Evolutionary conservation across 2,888 invertebrate genomes (phyloP), one percentile per base, ranked within the genome.

Genomic region (Philaethria dido): DNA sequence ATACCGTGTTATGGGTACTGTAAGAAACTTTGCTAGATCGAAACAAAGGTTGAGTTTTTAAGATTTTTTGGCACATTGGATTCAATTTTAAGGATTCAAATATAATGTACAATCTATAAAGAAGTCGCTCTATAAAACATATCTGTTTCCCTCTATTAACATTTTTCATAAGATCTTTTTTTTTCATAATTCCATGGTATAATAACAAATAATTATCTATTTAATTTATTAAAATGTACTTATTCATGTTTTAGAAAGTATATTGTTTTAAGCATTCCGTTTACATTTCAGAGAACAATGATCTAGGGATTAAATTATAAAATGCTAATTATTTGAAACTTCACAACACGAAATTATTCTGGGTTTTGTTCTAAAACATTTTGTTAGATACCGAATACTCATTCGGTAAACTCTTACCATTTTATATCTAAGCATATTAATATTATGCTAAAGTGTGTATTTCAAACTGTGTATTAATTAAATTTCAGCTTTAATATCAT

Each of bases 321-420:
- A 47, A 60, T 60, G 44, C 45, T 45, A 47, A 60, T 60, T 45
- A 47, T 18, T 60, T 47, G 20, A 60, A 33, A 66, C 16, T 25
- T 20, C 39, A 18, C 36, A 59, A 45, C 22, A 52, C 16, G 16
- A 52, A 52, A 52, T 68, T 52, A 45, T 60, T 59, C 57, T 54
- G 42, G 48, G 42, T 33, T 52, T 33, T 36, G 44, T 63, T 63
- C 57, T 42, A 66, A 64, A 64, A 48, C 45, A 59, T 62, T 64
- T 67, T 64, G 63, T 66, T 67, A 59, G 25, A 39, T 9, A 13
- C 20, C 50, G 52, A 60, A 69, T 42, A 42, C 52, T 47, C n/a
- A n/a, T n/a, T n/a, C n/a, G n/a, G n/a, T n/a, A n/a, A n/a, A n/a
- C n/a, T n/a, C n/a, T 55, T 39, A 47, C 55, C 25, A 61, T 45